Evolutionary conservation across 2,888 invertebrate genomes (phyloP), one percentile per base, ranked within the genome.

Genomic region (Argyresthia goedartella): DNA sequence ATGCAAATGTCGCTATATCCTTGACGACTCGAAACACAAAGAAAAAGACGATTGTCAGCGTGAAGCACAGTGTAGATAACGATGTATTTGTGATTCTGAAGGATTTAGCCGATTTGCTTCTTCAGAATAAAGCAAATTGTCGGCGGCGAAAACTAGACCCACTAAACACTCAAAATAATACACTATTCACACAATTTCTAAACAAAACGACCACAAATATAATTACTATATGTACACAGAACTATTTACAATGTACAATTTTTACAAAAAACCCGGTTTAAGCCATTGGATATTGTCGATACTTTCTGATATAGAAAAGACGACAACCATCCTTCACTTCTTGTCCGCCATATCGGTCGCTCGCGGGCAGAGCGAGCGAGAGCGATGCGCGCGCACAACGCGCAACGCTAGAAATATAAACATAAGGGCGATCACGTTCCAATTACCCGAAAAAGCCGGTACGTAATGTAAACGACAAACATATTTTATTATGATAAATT

Each of bases 171-270:
- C 82, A 88, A 87, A 89, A 78, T 81, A 78, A 76, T 81, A 84
- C 86, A 87, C 84, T 82, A 88, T 89, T 89, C 89, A 89, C 89
- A 87, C 87, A 88, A 84, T 73, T 80, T 75, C 76, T 78, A 81
- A 88, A 88, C 88, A 87, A 82, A 88, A 88, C 87, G 74, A 76
- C 81, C 88, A 87, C 85, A 89, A 90, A 90, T 90, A 90, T 89
- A 89, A 89, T 85, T 88, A 90, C 90, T 90, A 90, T 90, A 90
- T 91, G 88, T 90, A 91, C 91, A 91, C 88, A 78, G 81, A 87
- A 89, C 90, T 90, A 91, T 90, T 89, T 91, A 91, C 90, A 90
- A 90, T 89, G 88, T 89, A 89, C 89, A 90, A 87, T 88, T 88
- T 87, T 85, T 87, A 88, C 87, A 88, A 81, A 85, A 88, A 86